Evolutionary conservation across 1,140 invertebrate genomes (phyloP).

Genomic region (Agraylea sexmaculata): DNA sequence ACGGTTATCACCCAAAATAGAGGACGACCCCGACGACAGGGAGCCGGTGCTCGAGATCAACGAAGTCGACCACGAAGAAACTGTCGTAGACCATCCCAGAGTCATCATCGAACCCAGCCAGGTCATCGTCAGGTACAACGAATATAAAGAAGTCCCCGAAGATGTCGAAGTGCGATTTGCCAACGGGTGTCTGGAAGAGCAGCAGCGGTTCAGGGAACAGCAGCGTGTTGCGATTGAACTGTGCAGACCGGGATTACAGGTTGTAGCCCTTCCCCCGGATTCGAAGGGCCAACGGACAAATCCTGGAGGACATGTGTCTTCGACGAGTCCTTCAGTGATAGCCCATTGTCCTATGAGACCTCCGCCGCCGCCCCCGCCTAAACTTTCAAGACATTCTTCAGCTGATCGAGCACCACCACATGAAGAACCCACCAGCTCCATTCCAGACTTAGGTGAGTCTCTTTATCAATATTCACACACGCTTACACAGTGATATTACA

Average conservation of each 20-base stretch:
- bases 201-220: slow-evolving; percentile 17
- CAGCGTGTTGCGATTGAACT: slow-evolving; percentile 25
- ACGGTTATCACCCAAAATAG: slow-evolving; percentile 13
- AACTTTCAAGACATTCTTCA: slow-evolving; percentile 33
- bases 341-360: slow-evolving; percentile 41
- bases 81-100: slow-evolving; percentile 15
- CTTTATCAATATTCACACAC: too few species aligned
- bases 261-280: slow-evolving; percentile 35
- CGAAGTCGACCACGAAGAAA: slow-evolving; percentile 19
- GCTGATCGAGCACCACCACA: slow-evolving; percentile 34
- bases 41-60: slow-evolving; percentile 11
- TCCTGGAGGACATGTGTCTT: slow-evolving; percentile 26
- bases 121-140: slow-evolving; percentile 10
- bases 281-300: slow-evolving; percentile 20
- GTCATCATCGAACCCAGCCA: slow-evolving; percentile 19
- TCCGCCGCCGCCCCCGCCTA: slow-evolving; percentile 44
- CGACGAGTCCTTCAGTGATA: slow-evolving; percentile 28
- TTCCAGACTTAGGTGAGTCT: slow-evolving; percentile 69
- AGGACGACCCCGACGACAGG: slow-evolving; percentile 7
- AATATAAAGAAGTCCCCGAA: slow-evolving; percentile 1
- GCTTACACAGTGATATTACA: too few species aligned
- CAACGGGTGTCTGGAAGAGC: slow-evolving; percentile 16
- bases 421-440: slow-evolving; percentile 72
- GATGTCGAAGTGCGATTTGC: background rate
- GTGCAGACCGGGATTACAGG: slow-evolving; percentile 28